A percentile compares a stretch with the other conserved stretches of the same genome.
Conservation (phyloP, 2,113 vertebrate species). For the Heterotilapia buettikoferi region DNA sequence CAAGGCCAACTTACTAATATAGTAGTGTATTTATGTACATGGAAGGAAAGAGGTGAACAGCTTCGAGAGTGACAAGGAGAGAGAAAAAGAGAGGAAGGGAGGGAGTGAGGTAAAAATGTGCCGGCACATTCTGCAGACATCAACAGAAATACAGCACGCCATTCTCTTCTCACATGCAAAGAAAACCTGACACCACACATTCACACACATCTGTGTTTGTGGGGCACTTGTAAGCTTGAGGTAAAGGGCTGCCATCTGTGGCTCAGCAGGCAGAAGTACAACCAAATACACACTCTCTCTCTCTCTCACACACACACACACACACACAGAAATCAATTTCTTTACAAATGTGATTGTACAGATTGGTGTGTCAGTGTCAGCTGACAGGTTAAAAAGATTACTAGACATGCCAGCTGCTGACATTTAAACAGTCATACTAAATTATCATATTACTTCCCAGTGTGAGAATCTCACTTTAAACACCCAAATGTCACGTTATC, state of each 20-base stretch:
- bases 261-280: conserved; percentile 54
- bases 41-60: too few species aligned
- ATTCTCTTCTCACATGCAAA: background rate
- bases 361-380: background rate
- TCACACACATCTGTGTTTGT: conserved; percentile 13
- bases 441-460: background rate
- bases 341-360: conserved; percentile 1
- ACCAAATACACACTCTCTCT: background rate
- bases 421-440: background rate
- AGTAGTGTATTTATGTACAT: background rate
- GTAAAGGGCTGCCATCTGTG: conserved; percentile 61
- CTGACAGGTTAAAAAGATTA: conserved; percentile 18
- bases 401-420: background rate
- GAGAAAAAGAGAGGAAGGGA: background rate
- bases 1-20: background rate
- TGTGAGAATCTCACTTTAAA: background rate
- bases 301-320: background rate
- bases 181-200: conserved; percentile 34
- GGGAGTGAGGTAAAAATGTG: background rate
- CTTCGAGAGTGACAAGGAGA: background rate
- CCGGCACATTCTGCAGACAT: conserved; percentile 27
- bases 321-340: background rate
- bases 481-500: background rate
- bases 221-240: conserved; percentile 20
- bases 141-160: conserved; percentile 6